Percentiles rank a stretch among this genome's conserved stretches.
phyloP scores from a whole-genome alignment of 2,113 vertebrate species.

The Pituophis catenifer region DNA sequence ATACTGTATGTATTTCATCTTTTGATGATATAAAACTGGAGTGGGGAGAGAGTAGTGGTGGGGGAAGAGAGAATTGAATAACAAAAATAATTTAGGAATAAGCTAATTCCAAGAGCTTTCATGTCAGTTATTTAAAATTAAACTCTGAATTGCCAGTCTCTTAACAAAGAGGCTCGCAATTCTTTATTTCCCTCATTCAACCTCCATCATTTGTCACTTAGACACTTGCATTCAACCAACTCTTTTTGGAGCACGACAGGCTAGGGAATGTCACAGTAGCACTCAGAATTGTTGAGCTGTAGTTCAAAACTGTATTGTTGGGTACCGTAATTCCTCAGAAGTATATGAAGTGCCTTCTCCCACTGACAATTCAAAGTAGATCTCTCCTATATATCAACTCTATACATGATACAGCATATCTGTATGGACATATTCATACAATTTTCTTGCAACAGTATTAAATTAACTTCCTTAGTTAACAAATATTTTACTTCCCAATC shows the following conservation, averaged over 20 bases:
- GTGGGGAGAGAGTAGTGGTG: neutral
- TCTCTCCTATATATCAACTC: neutral
- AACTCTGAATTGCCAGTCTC: neutral
- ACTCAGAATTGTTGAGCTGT: neutral
- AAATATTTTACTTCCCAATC: neutral
- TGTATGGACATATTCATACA: neutral
- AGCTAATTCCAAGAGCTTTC: constrained; percentile 22
- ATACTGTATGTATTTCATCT: neutral
- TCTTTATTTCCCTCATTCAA: neutral
- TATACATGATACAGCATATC: neutral
- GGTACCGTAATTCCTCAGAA: neutral
- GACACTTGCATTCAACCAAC: neutral
- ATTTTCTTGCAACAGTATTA: neutral
- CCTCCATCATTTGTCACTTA: neutral
- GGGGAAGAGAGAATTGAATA: neutral
- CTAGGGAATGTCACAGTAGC: neutral
- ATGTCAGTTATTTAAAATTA: constrained; percentile 15
- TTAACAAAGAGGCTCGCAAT: neutral
- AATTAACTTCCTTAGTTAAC: neutral
- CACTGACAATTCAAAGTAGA: neutral
- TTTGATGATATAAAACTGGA: neutral
- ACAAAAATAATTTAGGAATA: neutral
- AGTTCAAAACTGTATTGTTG: neutral
- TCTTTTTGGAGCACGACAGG: neutral
- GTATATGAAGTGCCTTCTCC: neutral